Evolutionary conservation across 1,140 invertebrate genomes (phyloP).

Genomic region (Eubasilissa regina): DNA sequence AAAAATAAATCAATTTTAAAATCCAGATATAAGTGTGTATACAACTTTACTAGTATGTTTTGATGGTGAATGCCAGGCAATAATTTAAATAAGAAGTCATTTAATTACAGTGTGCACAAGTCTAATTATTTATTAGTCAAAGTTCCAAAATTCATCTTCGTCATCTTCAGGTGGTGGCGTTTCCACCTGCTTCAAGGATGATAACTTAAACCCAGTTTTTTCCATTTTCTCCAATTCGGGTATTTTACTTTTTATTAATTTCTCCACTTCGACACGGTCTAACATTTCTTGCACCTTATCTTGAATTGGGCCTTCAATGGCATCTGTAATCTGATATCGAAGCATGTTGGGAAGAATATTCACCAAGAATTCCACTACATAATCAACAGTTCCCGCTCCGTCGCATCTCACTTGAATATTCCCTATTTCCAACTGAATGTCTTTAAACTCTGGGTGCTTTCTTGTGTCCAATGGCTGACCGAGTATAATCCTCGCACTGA

Average conservation of each 20-base stretch:
- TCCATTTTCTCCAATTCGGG: slow-evolving; percentile 77
- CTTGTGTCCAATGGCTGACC: slow-evolving; percentile 85
- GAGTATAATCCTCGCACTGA: slow-evolving; percentile 77
- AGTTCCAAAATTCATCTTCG: slow-evolving; percentile 71
- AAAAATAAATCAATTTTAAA: no score
- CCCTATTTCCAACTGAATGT: slow-evolving; percentile 84
- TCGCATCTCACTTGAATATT: slow-evolving; percentile 85
- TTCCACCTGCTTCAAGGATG: slow-evolving; percentile 62
- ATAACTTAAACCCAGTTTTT: slow-evolving; percentile 67
- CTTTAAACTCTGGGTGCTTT: slow-evolving; percentile 79
- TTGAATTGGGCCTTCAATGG: slow-evolving; percentile 82
- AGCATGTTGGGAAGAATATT: slow-evolving; percentile 88
- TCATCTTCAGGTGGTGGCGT: slow-evolving; percentile 61
- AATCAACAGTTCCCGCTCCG: slow-evolving; percentile 87
- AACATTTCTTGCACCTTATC: slow-evolving; percentile 78
- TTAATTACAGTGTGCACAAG: no score
- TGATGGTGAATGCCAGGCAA: no score
- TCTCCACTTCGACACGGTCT: slow-evolving; percentile 81
- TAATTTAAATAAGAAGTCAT: no score
- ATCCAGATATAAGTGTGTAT: no score
- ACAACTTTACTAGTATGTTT: no score
- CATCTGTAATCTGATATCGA: slow-evolving; percentile 88
- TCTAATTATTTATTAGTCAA: slow-evolving; percentile 57
- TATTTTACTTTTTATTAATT: slow-evolving; percentile 78
- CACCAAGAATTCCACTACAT: slow-evolving; percentile 82